Percentiles rank a stretch among this genome's conserved stretches.
Evolutionary conservation across 2,113 vertebrate genomes (phyloP).

Genomic region (Gila orcuttii): DNA sequence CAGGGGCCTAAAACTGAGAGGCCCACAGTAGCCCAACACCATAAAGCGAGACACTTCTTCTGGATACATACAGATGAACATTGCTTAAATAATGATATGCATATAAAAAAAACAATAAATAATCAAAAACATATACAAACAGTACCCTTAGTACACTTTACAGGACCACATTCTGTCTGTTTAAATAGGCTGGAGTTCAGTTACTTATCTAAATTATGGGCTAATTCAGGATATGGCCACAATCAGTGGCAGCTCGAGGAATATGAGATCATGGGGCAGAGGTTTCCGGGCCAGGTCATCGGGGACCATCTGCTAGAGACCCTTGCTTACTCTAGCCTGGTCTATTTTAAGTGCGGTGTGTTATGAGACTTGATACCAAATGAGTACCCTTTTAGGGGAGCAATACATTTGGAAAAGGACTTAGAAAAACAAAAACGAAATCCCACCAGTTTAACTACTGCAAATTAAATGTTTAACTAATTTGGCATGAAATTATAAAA

Average conservation of each 20-base stretch:
- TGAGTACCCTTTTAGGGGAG: conserved; percentile 36
- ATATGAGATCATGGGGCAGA: conserved; percentile 28
- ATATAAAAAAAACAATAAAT: neutral
- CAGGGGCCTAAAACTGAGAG: neutral
- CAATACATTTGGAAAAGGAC: neutral
- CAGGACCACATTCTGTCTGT: neutral
- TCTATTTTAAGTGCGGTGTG: conserved; percentile 34
- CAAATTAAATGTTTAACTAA: neutral
- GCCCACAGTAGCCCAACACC: neutral
- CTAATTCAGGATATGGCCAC: conserved; percentile 9
- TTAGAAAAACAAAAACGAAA: conserved; percentile 14
- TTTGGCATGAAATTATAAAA: neutral
- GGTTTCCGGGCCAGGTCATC: conserved; percentile 11
- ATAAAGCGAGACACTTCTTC: neutral
- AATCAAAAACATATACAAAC: too few relatives aligned
- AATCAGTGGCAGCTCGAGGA: neutral
- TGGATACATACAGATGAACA: neutral
- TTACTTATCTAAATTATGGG: conserved; percentile 24
- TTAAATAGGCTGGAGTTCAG: neutral
- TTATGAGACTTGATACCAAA: conserved; percentile 35
- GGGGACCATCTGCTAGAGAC: conserved; percentile 11
- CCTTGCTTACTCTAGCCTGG: conserved; percentile 14
- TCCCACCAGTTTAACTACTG: neutral
- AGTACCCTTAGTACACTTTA: too few relatives aligned
- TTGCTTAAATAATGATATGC: neutral